Conservation (phyloP, 2,888 invertebrate genomes). For the Stegophylla sp. region DNA sequence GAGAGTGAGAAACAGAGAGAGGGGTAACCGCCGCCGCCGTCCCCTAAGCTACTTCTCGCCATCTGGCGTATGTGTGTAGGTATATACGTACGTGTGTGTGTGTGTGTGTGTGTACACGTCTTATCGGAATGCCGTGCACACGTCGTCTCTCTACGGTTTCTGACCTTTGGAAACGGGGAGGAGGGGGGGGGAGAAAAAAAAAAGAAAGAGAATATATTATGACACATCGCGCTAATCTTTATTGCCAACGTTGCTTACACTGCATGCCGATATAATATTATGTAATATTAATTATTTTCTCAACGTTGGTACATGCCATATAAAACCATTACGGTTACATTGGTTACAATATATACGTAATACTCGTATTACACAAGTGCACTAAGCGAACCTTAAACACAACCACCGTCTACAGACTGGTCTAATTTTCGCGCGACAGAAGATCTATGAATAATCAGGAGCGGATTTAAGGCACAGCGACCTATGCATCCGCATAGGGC, state of each 20-base stretch:
- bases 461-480: no score
- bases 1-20: no score
- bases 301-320: no score
- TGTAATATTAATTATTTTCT: slow-evolving; percentile 51
- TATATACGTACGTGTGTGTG: neutral
- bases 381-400: neutral
- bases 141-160: slow-evolving; percentile 50
- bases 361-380: no score
- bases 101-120: slow-evolving; percentile 16
- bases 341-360: no score
- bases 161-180: slow-evolving; percentile 26
- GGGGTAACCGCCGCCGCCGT: slow-evolving; percentile 7
- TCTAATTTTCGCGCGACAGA: no score
- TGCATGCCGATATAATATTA: no score
- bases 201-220: slow-evolving; percentile 18
- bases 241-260: slow-evolving; percentile 31
- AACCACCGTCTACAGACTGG: no score
- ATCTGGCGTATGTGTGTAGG: slow-evolving; percentile 38
- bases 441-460: no score
- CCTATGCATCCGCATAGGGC: no score
- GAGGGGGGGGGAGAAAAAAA: neutral
- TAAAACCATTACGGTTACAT: no score
- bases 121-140: slow-evolving; percentile 54
- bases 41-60: slow-evolving; percentile 58
- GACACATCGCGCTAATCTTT: slow-evolving; percentile 50